Percentiles rank a stretch among this genome's conserved stretches.
phyloP scores from a whole-genome alignment of 35 echinoderm and acorn worm genomes.

The Patiria miniata region DNA sequence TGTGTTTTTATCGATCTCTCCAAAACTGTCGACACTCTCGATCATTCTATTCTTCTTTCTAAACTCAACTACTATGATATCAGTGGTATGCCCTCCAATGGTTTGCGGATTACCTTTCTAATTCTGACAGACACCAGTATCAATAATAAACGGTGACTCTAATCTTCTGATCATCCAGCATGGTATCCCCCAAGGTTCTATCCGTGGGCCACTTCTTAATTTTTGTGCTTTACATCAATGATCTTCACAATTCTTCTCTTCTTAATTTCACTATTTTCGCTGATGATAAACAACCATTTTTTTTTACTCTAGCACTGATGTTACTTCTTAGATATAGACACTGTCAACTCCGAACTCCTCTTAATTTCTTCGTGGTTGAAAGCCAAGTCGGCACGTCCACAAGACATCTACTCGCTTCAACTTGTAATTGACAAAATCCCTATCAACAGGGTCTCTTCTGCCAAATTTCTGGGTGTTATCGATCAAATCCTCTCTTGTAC shows the following conservation, averaged over 20 bases:
- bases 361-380: too few species aligned
- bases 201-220: slow-evolving; percentile 18
- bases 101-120: background rate
- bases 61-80: slow-evolving; percentile 24
- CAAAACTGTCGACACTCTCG: slow-evolving; percentile 14
- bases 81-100: background rate
- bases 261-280: slow-evolving; percentile 4
- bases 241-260: background rate
- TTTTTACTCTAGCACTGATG: too few species aligned
- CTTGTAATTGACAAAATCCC: background rate
- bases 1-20: slow-evolving; percentile 8
- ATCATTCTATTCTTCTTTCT: background rate
- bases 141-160: background rate
- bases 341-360: too few species aligned
- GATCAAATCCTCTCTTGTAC: too few species aligned
- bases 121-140: background rate
- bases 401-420: too few species aligned
- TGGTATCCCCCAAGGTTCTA: slow-evolving; percentile 40
- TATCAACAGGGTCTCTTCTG: too few species aligned
- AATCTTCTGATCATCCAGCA: background rate
- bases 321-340: too few species aligned
- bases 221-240: slow-evolving; percentile 32
- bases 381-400: too few species aligned
- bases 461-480: too few species aligned
- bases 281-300: background rate